A percentile compares a stretch with the other conserved stretches of the same genome.
These are phyloP conservation scores for Kryptopterus vitreolus DNA, from an alignment of 2,797 vertebrate genomes.

Conservation along the genomic window DNA sequence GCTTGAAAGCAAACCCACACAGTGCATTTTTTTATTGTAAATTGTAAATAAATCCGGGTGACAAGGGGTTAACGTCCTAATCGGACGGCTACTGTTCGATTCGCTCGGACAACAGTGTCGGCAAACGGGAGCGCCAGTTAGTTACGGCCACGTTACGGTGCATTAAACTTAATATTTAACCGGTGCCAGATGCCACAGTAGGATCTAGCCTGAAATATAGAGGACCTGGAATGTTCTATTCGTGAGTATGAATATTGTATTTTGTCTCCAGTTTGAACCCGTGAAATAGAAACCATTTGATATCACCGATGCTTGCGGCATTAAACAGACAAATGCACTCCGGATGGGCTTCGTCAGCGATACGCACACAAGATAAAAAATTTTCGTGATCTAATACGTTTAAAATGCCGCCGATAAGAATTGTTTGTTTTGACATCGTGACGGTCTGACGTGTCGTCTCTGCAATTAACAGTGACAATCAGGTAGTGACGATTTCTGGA, in stretches of 20 bases:
- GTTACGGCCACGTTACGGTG: neutral
- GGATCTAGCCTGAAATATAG: neutral
- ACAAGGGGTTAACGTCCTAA: no score
- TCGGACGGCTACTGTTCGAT: no score
- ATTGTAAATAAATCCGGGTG: no score
- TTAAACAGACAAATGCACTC: neutral
- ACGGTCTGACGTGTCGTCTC: slow-evolving; percentile 15
- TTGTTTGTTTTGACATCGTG: no score
- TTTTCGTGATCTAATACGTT: no score
- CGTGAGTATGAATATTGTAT: neutral
- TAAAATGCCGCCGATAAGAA: no score
- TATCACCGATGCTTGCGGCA: neutral
- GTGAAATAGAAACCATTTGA: neutral
- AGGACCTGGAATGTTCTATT: neutral
- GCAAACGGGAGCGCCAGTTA: neutral
- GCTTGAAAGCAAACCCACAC: no score
- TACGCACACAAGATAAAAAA: no score
- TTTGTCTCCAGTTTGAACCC: neutral
- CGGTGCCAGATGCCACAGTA: neutral
- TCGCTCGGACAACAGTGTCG: no score
- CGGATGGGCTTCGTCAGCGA: no score
- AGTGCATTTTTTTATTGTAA: no score
- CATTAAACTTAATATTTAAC: neutral
- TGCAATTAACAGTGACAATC: slow-evolving; percentile 67
- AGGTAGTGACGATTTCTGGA: slow-evolving; percentile 72